Percentiles rank a stretch among this genome's conserved stretches.
Evolutionary conservation across 2,797 vertebrate species (phyloP).

Genomic region (Sternotherus odoratus): DNA sequence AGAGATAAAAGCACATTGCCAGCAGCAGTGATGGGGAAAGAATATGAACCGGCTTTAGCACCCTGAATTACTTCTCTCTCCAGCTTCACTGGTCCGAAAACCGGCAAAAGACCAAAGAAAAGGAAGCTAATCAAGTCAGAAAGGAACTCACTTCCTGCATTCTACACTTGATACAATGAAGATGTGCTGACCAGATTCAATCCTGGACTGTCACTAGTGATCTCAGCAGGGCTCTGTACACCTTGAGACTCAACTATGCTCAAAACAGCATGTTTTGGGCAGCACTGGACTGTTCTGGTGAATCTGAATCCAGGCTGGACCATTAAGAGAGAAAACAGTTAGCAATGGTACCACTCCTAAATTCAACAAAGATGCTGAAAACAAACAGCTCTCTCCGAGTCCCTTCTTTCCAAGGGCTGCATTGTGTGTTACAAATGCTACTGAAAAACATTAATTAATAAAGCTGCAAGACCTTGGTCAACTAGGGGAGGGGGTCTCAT

Average conservation of each 20-base stretch:
- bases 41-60: not conserved
- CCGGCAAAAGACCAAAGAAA: not conserved
- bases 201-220: not conserved
- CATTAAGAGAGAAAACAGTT: not conserved
- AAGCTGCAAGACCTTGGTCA: not conserved
- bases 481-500: not conserved
- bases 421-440: not conserved
- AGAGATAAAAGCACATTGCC: not conserved
- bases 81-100: not conserved
- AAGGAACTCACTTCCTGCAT: not conserved
- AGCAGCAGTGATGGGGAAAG: not conserved
- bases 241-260: not conserved
- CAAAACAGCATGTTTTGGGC: not conserved
- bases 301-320: not conserved
- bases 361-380: not conserved
- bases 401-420: not conserved
- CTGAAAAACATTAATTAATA: not conserved
- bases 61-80: not conserved
- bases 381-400: not conserved
- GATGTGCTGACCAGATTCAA: not conserved
- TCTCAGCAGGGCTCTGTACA: not conserved
- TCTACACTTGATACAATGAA: not conserved
- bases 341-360: not conserved
- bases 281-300: not conserved
- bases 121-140: not conserved